These are phyloP conservation scores for Thera britannica DNA, from an alignment of 2,888 invertebrate genomes.

Conservation along the genomic window DNA sequence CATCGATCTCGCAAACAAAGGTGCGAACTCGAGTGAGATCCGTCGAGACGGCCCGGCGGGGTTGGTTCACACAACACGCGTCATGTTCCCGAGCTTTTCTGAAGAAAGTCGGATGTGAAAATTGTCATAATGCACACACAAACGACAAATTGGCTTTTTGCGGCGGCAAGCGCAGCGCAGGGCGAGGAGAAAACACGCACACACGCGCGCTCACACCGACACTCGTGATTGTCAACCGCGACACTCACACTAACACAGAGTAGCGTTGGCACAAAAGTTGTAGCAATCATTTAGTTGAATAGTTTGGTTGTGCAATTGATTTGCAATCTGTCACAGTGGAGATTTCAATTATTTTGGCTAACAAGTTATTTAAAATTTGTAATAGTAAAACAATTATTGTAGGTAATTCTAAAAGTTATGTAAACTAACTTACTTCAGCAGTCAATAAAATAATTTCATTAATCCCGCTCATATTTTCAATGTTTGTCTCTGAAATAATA, in stretches of 20 bases:
- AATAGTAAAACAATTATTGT: not conserved
- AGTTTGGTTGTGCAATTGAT: not conserved
- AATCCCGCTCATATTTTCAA: no score
- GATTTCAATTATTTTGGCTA: not conserved
- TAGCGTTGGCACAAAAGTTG: slow-evolving; percentile 52
- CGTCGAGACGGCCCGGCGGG: slow-evolving; percentile 46
- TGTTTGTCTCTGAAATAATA: no score
- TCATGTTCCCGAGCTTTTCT: slow-evolving; percentile 57
- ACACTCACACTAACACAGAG: slow-evolving; percentile 46
- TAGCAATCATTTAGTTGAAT: slow-evolving; percentile 16
- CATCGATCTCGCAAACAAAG: slow-evolving; percentile 70
- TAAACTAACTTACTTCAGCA: not conserved
- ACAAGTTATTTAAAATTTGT: not conserved
- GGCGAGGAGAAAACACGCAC: slow-evolving; percentile 59
- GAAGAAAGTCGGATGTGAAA: slow-evolving; percentile 84
- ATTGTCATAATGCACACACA: slow-evolving; percentile 75
- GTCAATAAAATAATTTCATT: not conserved
- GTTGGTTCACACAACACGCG: slow-evolving; percentile 59
- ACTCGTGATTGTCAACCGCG: slow-evolving; percentile 51
- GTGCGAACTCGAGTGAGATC: slow-evolving; percentile 69
- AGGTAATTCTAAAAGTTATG: not conserved
- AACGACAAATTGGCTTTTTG: slow-evolving; percentile 71
- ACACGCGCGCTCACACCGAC: slow-evolving; percentile 44
- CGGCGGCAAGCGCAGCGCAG: slow-evolving; percentile 50
- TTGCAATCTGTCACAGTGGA: slow-evolving; percentile 4